Conservation (phyloP, 2,113 vertebrate genomes). For the Ceyx margarethae region DNA sequence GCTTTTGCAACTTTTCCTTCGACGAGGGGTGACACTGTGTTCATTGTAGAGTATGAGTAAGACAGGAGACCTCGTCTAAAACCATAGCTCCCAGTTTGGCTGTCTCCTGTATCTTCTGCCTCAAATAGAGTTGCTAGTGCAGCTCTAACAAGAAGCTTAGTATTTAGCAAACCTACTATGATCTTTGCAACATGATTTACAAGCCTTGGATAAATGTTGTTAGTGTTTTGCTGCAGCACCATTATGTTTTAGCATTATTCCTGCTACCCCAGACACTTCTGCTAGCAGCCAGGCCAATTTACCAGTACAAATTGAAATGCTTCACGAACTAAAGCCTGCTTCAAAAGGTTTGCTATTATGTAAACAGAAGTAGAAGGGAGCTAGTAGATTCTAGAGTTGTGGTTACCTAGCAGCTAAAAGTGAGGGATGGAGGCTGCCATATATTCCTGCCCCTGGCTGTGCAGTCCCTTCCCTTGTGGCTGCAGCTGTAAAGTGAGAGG, state of each 20-base stretch:
- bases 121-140: neutral
- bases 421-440: neutral
- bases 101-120: neutral
- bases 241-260: neutral
- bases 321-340: neutral
- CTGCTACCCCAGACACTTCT: neutral
- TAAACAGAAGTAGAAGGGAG: neutral
- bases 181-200: neutral
- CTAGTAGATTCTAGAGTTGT: neutral
- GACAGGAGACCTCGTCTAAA: neutral
- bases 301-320: neutral
- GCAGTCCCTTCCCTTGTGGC: neutral
- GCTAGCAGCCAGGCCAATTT: neutral
- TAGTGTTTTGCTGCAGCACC: neutral
- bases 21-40: neutral
- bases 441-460: neutral
- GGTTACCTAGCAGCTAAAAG: neutral
- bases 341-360: neutral
- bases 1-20: neutral
- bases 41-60: fast-evolving
- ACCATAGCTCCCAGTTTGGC: neutral
- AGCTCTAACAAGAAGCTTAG: neutral
- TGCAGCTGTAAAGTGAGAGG: neutral
- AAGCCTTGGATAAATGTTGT: neutral
- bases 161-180: neutral